These are phyloP conservation scores for Saccostrea echinata DNA, from an alignment of 1,140 invertebrate species.

Conservation along the genomic window DNA sequence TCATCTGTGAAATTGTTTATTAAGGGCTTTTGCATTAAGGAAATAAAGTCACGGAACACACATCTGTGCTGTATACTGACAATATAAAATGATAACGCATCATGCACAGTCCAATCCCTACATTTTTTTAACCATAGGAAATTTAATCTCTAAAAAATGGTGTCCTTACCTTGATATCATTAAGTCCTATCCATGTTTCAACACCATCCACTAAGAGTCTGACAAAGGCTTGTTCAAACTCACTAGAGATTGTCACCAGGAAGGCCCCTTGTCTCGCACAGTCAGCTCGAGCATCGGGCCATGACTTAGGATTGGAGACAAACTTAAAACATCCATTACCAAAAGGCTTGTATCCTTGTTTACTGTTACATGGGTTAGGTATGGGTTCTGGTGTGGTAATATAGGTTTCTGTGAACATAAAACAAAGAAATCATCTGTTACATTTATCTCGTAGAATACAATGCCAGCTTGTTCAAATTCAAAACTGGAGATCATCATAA, in stretches of 20 bases:
- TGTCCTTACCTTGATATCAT: constrained; percentile 15
- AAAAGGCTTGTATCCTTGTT: constrained; percentile 51
- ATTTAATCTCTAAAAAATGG: too few relatives aligned
- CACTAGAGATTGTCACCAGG: constrained; percentile 54
- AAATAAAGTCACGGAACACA: too few relatives aligned
- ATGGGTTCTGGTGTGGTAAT: constrained; percentile 53
- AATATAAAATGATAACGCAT: too few relatives aligned
- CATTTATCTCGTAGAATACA: too few relatives aligned
- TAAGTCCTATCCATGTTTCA: constrained; percentile 49
- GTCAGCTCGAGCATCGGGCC: constrained; percentile 49
- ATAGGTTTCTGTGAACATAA: constrained; percentile 40
- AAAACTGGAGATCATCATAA: too few relatives aligned
- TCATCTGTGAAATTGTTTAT: too few relatives aligned
- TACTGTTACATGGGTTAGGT: constrained; percentile 52
- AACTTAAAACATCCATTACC: constrained; percentile 56
- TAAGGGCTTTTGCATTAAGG: too few relatives aligned
- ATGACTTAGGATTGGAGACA: constrained; percentile 35
- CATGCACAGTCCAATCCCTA: too few relatives aligned
- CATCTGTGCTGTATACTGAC: too few relatives aligned
- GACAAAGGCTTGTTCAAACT: constrained; percentile 59
- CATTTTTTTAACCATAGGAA: too few relatives aligned
- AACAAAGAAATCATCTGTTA: too few relatives aligned
- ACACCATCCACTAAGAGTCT: constrained; percentile 49
- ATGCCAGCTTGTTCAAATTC: too few relatives aligned
- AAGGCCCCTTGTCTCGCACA: constrained; percentile 46